Evolutionary conservation across 64 coral and sea anemone genomes (phyloP).

Genomic region (Porites lutea): DNA sequence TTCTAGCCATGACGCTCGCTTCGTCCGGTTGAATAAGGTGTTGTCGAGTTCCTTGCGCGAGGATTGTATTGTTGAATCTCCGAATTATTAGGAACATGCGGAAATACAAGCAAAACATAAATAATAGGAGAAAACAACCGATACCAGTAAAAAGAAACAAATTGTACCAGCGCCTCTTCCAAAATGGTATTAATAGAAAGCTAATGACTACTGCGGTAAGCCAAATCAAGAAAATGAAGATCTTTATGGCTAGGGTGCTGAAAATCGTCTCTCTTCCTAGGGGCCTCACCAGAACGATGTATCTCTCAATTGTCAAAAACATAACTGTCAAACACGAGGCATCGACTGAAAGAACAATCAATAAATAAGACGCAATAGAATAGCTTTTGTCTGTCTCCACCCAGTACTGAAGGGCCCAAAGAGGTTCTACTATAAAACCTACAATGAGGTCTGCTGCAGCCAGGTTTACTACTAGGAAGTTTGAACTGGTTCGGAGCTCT

Average conservation of each 20-base stretch:
- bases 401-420: constrained; percentile 24
- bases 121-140: neutral
- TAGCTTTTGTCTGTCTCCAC: neutral
- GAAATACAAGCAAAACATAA: neutral
- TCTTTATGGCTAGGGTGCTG: neutral
- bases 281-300: constrained; percentile 3
- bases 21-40: neutral
- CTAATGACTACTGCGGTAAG: neutral
- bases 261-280: neutral
- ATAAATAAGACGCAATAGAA: neutral
- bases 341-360: neutral
- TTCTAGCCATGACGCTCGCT: neutral
- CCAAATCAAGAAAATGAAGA: constrained; percentile 16
- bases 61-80: neutral
- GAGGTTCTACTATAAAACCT: constrained; percentile 30
- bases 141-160: too few relatives aligned
- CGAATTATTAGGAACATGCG: constrained; percentile 37
- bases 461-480: constrained; percentile 50
- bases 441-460: constrained; percentile 43
- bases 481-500: constrained; percentile 41
- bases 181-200: neutral
- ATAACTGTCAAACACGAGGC: neutral
- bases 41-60: neutral
- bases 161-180: too few relatives aligned
- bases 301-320: constrained; percentile 11